Evolutionary conservation across 35 echinoderm and acorn worm species (phyloP).

Genomic region (Anneissia japonica): DNA sequence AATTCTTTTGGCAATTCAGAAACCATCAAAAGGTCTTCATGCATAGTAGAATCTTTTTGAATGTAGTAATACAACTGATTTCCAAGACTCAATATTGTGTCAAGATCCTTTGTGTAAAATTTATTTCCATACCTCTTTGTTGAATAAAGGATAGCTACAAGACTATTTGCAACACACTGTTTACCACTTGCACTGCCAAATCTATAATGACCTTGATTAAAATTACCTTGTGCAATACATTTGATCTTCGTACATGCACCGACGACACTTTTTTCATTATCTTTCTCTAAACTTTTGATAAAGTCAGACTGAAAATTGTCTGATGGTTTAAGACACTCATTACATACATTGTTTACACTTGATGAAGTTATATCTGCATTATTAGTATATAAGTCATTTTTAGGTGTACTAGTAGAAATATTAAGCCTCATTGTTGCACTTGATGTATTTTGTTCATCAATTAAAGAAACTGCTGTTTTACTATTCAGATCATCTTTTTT

Average conservation of each 20-base stretch:
- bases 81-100: conserved; percentile 27
- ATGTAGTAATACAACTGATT: conserved; percentile 25
- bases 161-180: conserved; percentile 32
- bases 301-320: no score
- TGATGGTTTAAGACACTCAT: no score
- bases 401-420: no score
- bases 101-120: conserved; percentile 10
- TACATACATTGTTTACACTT: no score
- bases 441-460: no score
- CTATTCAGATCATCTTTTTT: no score
- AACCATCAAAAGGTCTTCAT: conserved; percentile 29
- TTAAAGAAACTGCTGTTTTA: no score
- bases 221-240: conserved; percentile 19
- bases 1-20: conserved; percentile 23
- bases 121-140: conserved; percentile 8
- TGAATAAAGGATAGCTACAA: conserved; percentile 31
- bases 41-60: conserved; percentile 26
- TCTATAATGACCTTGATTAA: conserved; percentile 28
- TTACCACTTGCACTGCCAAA: conserved; percentile 13
- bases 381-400: no score
- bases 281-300: neutral
- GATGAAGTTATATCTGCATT: no score
- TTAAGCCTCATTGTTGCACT: no score
- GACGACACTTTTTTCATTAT: neutral
- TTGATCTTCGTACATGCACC: neutral